These are phyloP conservation scores for Typhlichthys eigenmanni DNA, from an alignment of 2,797 vertebrate species.

Conservation along the genomic window DNA sequence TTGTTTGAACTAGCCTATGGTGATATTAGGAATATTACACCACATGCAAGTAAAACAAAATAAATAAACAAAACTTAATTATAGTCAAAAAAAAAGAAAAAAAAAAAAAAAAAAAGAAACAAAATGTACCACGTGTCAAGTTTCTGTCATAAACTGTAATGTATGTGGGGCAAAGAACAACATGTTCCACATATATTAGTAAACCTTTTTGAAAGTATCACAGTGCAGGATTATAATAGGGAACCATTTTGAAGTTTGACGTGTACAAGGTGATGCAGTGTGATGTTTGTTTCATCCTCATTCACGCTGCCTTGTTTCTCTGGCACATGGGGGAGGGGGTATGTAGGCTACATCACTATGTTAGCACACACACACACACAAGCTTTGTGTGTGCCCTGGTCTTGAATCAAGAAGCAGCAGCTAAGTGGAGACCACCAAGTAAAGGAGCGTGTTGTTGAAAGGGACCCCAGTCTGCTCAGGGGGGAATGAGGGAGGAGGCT, in stretches of 20 bases:
- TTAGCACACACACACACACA: constrained; percentile 20
- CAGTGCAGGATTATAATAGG: too few relatives aligned
- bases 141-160: too few relatives aligned
- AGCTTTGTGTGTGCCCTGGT: constrained; percentile 37
- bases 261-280: too few relatives aligned
- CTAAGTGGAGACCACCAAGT: constrained; percentile 32
- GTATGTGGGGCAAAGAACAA: too few relatives aligned
- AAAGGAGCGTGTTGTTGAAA: constrained; percentile 40
- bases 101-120: not conserved
- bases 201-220: too few relatives aligned
- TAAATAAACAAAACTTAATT: too few relatives aligned
- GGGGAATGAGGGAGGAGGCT: constrained; percentile 1
- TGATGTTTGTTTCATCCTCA: too few relatives aligned
- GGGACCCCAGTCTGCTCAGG: constrained; percentile 25
- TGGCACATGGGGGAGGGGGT: too few relatives aligned
- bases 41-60: not conserved
- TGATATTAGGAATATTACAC: not conserved
- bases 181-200: too few relatives aligned
- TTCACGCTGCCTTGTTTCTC: not conserved
- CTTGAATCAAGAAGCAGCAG: constrained; percentile 79
- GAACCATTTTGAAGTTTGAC: too few relatives aligned
- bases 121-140: not conserved
- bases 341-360: too few relatives aligned
- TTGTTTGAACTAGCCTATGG: not conserved
- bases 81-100: not conserved